A percentile compares a stretch with the other conserved stretches of the same genome.
Conservation (phyloP, 2,888 invertebrate species). For the Rhamnusium bicolor region DNA sequence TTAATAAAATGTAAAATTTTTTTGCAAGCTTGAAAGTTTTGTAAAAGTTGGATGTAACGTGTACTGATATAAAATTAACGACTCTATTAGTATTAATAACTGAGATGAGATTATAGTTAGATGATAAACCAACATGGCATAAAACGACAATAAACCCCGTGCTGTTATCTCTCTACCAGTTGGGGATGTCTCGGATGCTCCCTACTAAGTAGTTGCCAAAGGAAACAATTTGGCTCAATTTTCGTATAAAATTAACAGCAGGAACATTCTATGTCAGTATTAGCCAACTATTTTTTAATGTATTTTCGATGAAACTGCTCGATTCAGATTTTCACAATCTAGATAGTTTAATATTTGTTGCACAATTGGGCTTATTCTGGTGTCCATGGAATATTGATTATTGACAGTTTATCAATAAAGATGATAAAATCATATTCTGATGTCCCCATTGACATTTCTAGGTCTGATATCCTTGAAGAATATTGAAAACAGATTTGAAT, state of each 20-base stretch:
- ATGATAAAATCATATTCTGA: too few relatives aligned
- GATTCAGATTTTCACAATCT: too few relatives aligned
- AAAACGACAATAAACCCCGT: conserved; percentile 41
- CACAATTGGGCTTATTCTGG: too few relatives aligned
- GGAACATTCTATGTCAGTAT: background rate
- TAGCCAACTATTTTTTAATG: background rate
- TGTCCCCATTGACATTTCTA: too few relatives aligned
- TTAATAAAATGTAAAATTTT: background rate
- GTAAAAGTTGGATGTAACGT: background rate
- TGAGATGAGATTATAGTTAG: conserved; percentile 29
- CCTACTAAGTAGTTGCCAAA: background rate
- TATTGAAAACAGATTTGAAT: too few relatives aligned
- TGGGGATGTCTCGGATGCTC: conserved; percentile 40
- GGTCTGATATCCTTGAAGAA: too few relatives aligned
- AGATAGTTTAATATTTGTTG: too few relatives aligned
- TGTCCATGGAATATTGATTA: too few relatives aligned
- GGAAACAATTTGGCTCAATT: background rate
- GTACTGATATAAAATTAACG: conserved; percentile 35
- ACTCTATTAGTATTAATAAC: conserved; percentile 41
- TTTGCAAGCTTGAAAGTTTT: too few relatives aligned
- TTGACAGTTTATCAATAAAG: too few relatives aligned
- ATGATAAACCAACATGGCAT: conserved; percentile 30
- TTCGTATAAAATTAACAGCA: background rate
- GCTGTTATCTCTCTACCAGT: conserved; percentile 39
- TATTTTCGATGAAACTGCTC: background rate